phyloP scores from a whole-genome alignment of 1,140 invertebrate species.

The Cotesia typhae region DNA sequence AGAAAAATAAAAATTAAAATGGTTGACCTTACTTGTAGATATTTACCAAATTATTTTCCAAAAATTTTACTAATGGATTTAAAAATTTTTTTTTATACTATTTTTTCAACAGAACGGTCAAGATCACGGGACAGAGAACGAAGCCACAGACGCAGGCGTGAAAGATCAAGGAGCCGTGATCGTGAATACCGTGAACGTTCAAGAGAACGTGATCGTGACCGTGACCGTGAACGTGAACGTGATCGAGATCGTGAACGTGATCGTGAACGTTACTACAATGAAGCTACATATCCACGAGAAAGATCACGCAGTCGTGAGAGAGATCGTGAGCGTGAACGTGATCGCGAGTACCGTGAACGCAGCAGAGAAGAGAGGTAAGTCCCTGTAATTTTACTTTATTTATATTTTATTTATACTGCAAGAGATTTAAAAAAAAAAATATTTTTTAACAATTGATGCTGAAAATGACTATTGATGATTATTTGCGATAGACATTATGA shows the following conservation, averaged over 20 bases:
- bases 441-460: no score
- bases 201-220: slow-evolving; percentile 73
- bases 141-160: slow-evolving; percentile 73
- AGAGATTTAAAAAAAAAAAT: no score
- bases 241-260: slow-evolving; percentile 73
- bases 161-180: slow-evolving; percentile 83
- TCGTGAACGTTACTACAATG: slow-evolving; percentile 63
- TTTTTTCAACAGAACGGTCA: slow-evolving; percentile 70
- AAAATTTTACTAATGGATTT: background rate
- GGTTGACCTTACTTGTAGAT: background rate
- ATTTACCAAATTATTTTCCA: slow-evolving; percentile 6
- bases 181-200: slow-evolving; percentile 78
- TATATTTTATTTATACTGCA: background rate
- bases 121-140: slow-evolving; percentile 80
- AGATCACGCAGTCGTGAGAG: slow-evolving; percentile 77
- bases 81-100: background rate
- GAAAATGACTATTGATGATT: background rate
- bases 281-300: slow-evolving; percentile 59
- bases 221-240: slow-evolving; percentile 71
- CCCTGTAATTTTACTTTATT: slow-evolving; percentile 15
- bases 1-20: no score
- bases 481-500: no score
- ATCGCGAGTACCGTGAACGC: slow-evolving; percentile 72
- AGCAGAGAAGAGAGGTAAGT: slow-evolving; percentile 80
- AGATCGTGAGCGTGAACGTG: slow-evolving; percentile 73